Base-by-base conservation (phyloP, 1,140 invertebrate genomes). In the Heliconius eleuchia region DNA sequence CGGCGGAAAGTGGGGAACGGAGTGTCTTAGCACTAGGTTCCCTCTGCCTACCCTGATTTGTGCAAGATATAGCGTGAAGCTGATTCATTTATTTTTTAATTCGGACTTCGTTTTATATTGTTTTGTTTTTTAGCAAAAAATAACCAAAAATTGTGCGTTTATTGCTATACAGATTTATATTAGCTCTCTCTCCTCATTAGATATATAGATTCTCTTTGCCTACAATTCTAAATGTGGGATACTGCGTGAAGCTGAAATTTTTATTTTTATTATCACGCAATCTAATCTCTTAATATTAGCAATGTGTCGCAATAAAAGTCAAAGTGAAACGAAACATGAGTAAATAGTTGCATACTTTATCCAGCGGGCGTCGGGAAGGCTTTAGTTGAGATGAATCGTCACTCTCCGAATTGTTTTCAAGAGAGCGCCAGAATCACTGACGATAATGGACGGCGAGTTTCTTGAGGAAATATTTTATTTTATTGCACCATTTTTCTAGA, bases 301-400 rank as follows among this genome's bases (percentile, higher is more conserved):
- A 60, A 57, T 57, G 8, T 23, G 8, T 23, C n/a, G 3, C 55
- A 57, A 57, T 60, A 60, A 60, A 60, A 60, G n/a, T 71, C 30
- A 4, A 71, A 71, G 34, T 30, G 18, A 71, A 71, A 70, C 30
- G 60, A 71, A 80, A 77, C 74, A 80, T 74, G 72, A 73, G 13
- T 80, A 77, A 80, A 76, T 73, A 57, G 76, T 81, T 78, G 80
- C 76, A 81, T 81, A 81, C 74, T 81, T 81, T 78, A 81, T 78
- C 74, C 37, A 78, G 70, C 27, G 76, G 73, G 80, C 80, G 80
- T 73, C 57, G 46, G 78, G 81, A 80, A 84, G 79, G 85, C 88
- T 88, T 86, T 89, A 84, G 84, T 66, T 80, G 82, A 89, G 85
- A 90, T 89, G 88, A 88, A 89, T 90, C 86, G 86, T 88, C 88